Evolutionary conservation across 2,113 vertebrate species (phyloP).

Genomic region (Erinaceus europaeus): DNA sequence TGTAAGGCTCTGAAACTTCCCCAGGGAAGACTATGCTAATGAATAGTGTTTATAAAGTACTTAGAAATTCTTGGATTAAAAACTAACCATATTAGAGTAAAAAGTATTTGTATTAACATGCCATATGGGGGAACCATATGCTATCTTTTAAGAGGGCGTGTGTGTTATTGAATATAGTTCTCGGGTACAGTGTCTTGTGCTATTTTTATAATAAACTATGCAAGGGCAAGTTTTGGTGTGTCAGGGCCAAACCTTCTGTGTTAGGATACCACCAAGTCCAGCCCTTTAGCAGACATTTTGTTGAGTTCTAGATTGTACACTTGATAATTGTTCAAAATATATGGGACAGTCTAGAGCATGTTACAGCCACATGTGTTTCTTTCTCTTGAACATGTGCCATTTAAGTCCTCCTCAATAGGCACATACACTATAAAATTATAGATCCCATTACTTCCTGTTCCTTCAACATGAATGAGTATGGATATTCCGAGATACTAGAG

Average conservation of each 20-base stretch:
- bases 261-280: not conserved
- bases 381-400: not conserved
- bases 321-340: not conserved
- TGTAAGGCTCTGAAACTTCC: not conserved
- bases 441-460: too few species aligned
- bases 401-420: not conserved
- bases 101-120: conserved; percentile 50
- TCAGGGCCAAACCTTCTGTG: not conserved
- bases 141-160: conserved; percentile 47
- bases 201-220: conserved; percentile 40
- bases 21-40: conserved; percentile 8
- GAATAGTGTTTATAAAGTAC: conserved; percentile 54
- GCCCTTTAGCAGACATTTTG: not conserved
- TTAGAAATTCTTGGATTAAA: conserved; percentile 62
- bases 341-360: not conserved
- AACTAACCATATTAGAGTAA: conserved; percentile 13
- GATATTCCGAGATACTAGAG: too few species aligned
- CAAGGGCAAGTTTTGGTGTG: not conserved
- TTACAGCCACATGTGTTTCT: not conserved
- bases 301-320: not conserved
- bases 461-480: too few species aligned
- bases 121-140: conserved; percentile 55
- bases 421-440: not conserved
- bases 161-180: conserved; percentile 52
- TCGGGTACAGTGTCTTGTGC: not conserved